Conservation (phyloP, 2,888 invertebrate genomes). For the Clitarchus hookeri region DNA sequence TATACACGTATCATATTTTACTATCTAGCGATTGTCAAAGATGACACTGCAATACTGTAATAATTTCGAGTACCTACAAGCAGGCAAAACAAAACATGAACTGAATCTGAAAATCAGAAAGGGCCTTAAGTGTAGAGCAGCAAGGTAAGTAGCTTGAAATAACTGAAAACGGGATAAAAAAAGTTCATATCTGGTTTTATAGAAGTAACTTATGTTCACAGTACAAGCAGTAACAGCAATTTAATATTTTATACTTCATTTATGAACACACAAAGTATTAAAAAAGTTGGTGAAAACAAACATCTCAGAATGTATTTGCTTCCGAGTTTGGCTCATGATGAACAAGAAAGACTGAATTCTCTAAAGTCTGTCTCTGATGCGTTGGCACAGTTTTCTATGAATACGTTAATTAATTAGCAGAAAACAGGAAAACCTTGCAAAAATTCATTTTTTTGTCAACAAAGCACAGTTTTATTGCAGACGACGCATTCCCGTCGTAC, state of each 20-base stretch:
- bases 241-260: background rate
- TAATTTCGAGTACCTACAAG: too few relatives aligned
- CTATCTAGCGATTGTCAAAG: too few relatives aligned
- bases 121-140: too few relatives aligned
- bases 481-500: background rate
- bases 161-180: background rate
- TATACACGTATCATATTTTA: too few relatives aligned
- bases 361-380: background rate
- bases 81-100: too few relatives aligned
- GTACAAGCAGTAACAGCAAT: background rate
- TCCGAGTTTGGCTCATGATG: background rate
- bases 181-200: background rate
- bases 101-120: too few relatives aligned
- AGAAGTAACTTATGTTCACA: background rate
- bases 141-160: too few relatives aligned
- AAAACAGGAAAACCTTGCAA: background rate
- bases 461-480: background rate
- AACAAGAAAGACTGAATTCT: background rate
- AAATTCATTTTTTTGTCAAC: background rate
- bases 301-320: background rate
- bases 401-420: background rate
- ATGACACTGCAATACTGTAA: too few relatives aligned
- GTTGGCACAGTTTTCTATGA: background rate
- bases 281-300: background rate
- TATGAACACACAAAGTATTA: background rate